A percentile compares a stretch with the other conserved stretches of the same genome.
These are phyloP conservation scores for Albula glossodonta DNA, from an alignment of 2,113 vertebrate genomes.

Conservation along the genomic window DNA sequence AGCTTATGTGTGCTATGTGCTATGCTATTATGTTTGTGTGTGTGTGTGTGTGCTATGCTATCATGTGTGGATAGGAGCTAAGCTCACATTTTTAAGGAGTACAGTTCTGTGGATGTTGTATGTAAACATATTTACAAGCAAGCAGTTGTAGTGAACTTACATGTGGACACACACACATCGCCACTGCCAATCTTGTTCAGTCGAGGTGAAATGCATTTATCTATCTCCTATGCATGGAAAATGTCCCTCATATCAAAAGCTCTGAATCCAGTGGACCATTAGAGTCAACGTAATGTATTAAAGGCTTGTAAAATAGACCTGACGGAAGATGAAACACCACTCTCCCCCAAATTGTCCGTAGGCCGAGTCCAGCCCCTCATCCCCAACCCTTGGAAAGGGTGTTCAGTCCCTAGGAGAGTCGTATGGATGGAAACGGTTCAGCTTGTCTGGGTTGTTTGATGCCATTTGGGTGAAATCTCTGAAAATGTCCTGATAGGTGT, in stretches of 20 bases:
- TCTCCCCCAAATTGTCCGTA: background rate
- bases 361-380: background rate
- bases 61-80: too few species aligned
- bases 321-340: background rate
- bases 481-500: constrained; percentile 98
- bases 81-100: too few species aligned
- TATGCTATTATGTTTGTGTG: too few species aligned
- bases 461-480: constrained; percentile 98
- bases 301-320: too few species aligned
- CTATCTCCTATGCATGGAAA: background rate
- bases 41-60: too few species aligned
- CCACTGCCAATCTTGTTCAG: background rate
- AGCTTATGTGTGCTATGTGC: too few species aligned
- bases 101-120: background rate
- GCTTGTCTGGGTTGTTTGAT: constrained; percentile 94
- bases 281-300: background rate
- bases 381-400: background rate
- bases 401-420: constrained; percentile 77
- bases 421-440: constrained; percentile 88
- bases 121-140: background rate
- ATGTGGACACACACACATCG: background rate
- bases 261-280: background rate
- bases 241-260: background rate
- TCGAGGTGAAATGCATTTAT: constrained; percentile 1
- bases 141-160: background rate